Base-by-base conservation (phyloP, 2,888 invertebrate genomes). In the Amphipyra tragopoginis region DNA sequence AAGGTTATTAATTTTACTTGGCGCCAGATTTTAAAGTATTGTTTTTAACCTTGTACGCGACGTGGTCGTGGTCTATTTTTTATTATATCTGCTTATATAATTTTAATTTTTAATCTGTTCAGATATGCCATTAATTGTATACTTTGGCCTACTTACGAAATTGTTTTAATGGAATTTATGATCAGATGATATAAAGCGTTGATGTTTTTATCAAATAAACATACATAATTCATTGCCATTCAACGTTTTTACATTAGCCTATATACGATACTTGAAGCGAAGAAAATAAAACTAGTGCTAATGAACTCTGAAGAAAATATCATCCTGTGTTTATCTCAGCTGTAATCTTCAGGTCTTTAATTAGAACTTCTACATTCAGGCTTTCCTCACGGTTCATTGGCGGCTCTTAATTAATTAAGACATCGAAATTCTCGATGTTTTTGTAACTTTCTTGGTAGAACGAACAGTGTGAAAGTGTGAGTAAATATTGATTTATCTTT, bases 271-370 rank as follows among this genome's bases (percentile, higher is more conserved):
- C 9, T 38, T 6, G 11, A 40, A 53, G 38, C 7, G 54, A 34
- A 52, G 34, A 21, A 72, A 64, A 72, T 64, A 72, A 56, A 48
- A 36, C 52, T 15, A 53, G 52, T 58, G 69, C 40, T 50, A 72
- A 77, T 49, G 75, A 78, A 65, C 72, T 62, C 59, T 44, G 49
- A 56, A 29, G 45, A 59, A 65, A 70, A 75, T 66, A 72, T 67
- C 44, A 56, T 72, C 38, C 13, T 15, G 15, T 67, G 61, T 65
- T 65, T 68, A 59, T 47, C 34, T 26, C 36, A 36, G 39, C 42
- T 58, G 50, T 59, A 64, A 52, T 61, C 42, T 21, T 26, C 48
- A 36, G 43, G n/a, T 65, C 49, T 60, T 48, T 62, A 74, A 65
- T 61, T 63, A 68, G 55, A 68, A 34, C 56, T 64, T 64, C 56